These are phyloP conservation scores for Cataglyphis cursor DNA, from an alignment of 2,888 invertebrate species.

Conservation along the genomic window DNA sequence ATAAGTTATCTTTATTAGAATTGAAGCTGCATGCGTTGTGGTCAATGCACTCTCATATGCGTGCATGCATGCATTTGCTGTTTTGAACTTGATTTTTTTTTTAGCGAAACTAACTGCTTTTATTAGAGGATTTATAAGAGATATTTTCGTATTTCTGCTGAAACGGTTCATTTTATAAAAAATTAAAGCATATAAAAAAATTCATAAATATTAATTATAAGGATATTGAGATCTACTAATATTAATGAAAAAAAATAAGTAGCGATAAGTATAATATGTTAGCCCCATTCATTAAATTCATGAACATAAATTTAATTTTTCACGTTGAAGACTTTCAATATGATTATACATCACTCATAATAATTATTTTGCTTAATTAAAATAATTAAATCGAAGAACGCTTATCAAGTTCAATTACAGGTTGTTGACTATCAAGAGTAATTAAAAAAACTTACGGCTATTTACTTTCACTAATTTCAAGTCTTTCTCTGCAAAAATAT, in stretches of 20 bases:
- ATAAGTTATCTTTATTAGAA: not conserved
- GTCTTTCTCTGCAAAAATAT: not conserved
- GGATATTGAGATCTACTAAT: not conserved
- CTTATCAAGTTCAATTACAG: slow-evolving; percentile 39
- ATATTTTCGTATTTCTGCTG: not conserved
- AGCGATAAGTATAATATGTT: slow-evolving; percentile 20
- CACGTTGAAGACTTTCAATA: slow-evolving; percentile 8
- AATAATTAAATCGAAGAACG: slow-evolving; percentile 24
- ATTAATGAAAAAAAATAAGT: slow-evolving; percentile 4
- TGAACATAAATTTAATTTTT: not conserved
- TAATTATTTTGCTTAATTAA: slow-evolving; percentile 27
- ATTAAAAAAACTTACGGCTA: not conserved
- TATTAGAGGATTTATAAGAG: not conserved
- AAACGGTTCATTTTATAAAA: not conserved
- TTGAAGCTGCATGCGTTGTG: not conserved
- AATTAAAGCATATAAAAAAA: not conserved
- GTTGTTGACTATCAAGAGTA: not conserved
- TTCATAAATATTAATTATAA: slow-evolving; percentile 2
- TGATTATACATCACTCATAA: not conserved
- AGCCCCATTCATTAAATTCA: slow-evolving; percentile 2
- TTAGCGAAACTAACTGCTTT: slow-evolving; percentile 21
- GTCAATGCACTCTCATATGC: slow-evolving; percentile 1
- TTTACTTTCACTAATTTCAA: slow-evolving; percentile 47
- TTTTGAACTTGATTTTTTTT: not conserved
- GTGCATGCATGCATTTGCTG: not conserved